These are phyloP conservation scores for Campoletis raptor DNA, from an alignment of 2,888 invertebrate species.

Conservation along the genomic window DNA sequence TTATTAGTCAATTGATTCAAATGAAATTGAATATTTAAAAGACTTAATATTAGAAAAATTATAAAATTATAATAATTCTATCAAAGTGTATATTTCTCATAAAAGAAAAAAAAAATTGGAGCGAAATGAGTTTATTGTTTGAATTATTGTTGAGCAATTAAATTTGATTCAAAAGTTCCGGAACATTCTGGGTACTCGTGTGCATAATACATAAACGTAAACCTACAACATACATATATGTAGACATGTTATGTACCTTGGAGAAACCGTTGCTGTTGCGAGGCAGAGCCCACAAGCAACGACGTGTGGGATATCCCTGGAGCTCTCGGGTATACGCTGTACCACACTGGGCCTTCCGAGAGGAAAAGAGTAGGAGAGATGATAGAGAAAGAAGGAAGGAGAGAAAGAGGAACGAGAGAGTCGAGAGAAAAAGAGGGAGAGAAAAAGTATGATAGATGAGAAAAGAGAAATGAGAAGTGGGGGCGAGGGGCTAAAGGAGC, in stretches of 20 bases:
- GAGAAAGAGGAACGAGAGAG: conserved; percentile 57
- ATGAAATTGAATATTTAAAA: neutral
- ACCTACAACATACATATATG: conserved; percentile 24
- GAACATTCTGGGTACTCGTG: conserved; percentile 8
- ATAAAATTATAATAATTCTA: neutral
- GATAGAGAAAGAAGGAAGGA: conserved; percentile 44
- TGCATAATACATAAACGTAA: neutral
- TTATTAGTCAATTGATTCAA: neutral
- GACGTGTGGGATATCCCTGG: conserved; percentile 66
- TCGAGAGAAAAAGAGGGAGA: conserved; percentile 56
- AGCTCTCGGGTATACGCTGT: conserved; percentile 49
- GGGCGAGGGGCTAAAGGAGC: conserved; percentile 59
- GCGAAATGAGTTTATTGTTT: neutral
- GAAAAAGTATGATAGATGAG: conserved; percentile 44
- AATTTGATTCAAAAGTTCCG: conserved; percentile 27
- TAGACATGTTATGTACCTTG: conserved; percentile 52
- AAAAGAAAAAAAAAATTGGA: neutral
- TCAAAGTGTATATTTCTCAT: neutral
- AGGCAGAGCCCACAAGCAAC: conserved; percentile 73
- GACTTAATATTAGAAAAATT: neutral
- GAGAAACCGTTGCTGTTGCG: conserved; percentile 76
- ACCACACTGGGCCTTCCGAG: conserved; percentile 61
- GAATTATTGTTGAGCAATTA: neutral
- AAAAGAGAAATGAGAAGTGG: conserved; percentile 67
- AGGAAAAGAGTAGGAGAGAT: conserved; percentile 23